Evolutionary conservation across 2,888 invertebrate species (phyloP).

Genomic region (Tetropium fuscum): DNA sequence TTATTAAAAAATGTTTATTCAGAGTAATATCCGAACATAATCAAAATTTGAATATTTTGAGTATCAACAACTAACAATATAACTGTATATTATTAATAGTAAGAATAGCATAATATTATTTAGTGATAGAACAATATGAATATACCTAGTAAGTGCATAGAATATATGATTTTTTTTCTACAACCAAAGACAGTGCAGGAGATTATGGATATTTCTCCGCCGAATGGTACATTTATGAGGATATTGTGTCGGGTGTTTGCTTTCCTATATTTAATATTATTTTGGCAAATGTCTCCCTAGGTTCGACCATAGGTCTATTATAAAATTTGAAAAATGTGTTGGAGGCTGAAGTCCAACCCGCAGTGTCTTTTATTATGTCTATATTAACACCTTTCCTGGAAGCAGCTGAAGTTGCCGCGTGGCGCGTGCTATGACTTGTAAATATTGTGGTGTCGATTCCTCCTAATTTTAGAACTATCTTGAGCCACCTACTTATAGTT

Average conservation of each 20-base stretch:
- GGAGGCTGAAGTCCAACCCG: slow-evolving; percentile 11
- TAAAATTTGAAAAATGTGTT: background rate
- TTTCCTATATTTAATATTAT: no score
- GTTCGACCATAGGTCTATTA: background rate
- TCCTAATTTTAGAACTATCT: background rate
- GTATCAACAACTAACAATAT: no score
- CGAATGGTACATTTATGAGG: no score
- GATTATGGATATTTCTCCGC: no score
- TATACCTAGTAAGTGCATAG: no score
- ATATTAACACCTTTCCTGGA: slow-evolving; percentile 2
- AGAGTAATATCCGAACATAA: background rate
- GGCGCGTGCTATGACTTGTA: background rate
- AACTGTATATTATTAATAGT: no score
- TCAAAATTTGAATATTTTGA: no score
- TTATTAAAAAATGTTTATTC: background rate
- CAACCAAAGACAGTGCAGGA: no score
- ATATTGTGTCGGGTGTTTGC: no score
- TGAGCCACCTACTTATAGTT: background rate
- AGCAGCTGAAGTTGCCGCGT: slow-evolving; percentile 16
- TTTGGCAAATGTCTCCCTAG: background rate
- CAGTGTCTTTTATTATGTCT: slow-evolving; percentile 6
- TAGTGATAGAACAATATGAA: no score
- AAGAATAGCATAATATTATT: no score
- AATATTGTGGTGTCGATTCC: background rate
- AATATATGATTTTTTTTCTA: no score